A percentile compares a stretch with the other conserved stretches of the same genome.
Evolutionary conservation across 1,140 invertebrate genomes (phyloP).

Genomic region (Drosophila lini): DNA sequence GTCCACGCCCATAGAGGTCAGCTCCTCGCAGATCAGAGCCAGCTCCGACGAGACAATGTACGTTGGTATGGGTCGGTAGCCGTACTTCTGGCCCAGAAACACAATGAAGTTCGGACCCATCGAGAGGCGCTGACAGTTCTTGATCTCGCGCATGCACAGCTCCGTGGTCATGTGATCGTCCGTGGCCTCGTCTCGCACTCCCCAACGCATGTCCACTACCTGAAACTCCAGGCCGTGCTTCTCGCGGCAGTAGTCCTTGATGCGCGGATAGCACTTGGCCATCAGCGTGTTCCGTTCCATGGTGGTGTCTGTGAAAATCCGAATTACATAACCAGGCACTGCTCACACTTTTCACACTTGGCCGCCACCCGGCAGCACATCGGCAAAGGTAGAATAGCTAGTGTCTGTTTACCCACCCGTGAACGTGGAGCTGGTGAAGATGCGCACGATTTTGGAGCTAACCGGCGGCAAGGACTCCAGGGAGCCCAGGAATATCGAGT

Average conservation of each 20-base stretch:
- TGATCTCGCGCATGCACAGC: constrained; percentile 98
- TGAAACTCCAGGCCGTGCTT: constrained; percentile 99
- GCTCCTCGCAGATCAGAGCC: constrained; percentile 88
- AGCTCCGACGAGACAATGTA: constrained; percentile 97
- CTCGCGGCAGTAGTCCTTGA: constrained; percentile 98
- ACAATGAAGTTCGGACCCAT: constrained; percentile 99
- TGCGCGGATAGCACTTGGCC: constrained; percentile 98
- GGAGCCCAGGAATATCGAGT: constrained; percentile 95
- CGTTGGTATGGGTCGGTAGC: constrained; percentile 98
- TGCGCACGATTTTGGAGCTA: constrained; percentile 98
- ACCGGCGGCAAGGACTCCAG: constrained; percentile 95
- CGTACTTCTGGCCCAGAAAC: constrained; percentile 99
- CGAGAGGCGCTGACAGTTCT: constrained; percentile 97
- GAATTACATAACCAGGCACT: constrained; percentile 62
- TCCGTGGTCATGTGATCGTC: constrained; percentile 99
- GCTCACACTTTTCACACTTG: constrained; percentile 42
- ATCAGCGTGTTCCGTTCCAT: constrained; percentile 99
- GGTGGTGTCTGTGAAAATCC: constrained; percentile 92
- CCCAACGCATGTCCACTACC: constrained; percentile 99
- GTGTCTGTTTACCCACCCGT: constrained; percentile 89
- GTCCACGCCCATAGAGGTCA: constrained; percentile 90
- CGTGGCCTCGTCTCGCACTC: constrained; percentile 96
- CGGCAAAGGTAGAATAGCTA: not conserved
- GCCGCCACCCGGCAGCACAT: not conserved
- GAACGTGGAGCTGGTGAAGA: constrained; percentile 99